Evolutionary conservation across 2,113 vertebrate species (phyloP).

Genomic region (Hucho hucho): DNA sequence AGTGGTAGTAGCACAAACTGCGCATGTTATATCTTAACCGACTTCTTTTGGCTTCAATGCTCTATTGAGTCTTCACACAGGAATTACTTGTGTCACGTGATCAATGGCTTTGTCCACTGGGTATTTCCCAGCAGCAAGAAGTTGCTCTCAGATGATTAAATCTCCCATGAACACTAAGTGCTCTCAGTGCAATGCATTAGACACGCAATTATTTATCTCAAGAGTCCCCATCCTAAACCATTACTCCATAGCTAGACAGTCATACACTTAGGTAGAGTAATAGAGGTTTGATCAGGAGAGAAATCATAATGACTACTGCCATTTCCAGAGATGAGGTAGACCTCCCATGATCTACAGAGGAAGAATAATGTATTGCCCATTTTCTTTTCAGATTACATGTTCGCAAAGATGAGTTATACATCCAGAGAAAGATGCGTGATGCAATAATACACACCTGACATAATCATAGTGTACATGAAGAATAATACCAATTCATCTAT

Average conservation of each 20-base stretch:
- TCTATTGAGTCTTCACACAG: no score
- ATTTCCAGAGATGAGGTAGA: neutral
- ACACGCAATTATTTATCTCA: slow-evolving; percentile 43
- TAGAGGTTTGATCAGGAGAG: neutral
- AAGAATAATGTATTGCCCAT: no score
- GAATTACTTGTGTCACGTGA: no score
- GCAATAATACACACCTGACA: no score
- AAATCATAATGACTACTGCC: neutral
- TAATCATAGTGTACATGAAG: neutral
- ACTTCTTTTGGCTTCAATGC: no score
- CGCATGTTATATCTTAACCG: no score
- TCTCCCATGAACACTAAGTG: slow-evolving; percentile 46
- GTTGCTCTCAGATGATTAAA: slow-evolving; percentile 44
- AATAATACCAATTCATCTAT: neutral
- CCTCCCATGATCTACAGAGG: neutral
- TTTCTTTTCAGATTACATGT: no score
- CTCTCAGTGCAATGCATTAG: slow-evolving; percentile 36
- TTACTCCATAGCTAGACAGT: neutral
- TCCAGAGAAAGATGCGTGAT: no score
- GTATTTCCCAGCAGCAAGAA: slow-evolving; percentile 2
- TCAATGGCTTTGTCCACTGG: no score
- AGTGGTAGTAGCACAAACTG: no score
- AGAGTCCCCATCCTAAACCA: slow-evolving; percentile 5
- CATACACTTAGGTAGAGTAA: slow-evolving; percentile 19
- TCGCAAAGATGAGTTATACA: no score